Evolutionary conservation across 1,140 invertebrate species (phyloP).

Genomic region (Brachionus manjavacas): DNA sequence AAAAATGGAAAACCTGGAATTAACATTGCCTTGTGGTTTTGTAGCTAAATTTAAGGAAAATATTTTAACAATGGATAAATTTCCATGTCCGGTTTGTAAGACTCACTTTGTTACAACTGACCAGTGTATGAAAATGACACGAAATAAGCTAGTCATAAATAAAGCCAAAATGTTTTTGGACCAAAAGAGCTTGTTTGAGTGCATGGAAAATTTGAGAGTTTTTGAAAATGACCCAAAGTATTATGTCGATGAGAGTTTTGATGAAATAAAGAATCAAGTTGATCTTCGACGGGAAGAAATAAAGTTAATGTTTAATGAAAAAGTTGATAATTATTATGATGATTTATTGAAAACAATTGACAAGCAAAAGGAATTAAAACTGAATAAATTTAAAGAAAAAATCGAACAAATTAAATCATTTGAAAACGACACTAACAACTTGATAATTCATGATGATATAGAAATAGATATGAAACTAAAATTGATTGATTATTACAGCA

Average conservation of each 20-base stretch:
- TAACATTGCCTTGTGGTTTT: background rate
- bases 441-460: background rate
- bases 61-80: background rate
- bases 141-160: background rate
- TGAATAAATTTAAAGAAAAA: background rate
- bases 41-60: background rate
- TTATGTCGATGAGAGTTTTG: background rate
- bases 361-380: background rate
- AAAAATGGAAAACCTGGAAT: background rate
- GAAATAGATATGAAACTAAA: background rate
- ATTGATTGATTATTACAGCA: background rate
- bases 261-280: background rate
- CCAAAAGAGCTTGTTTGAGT: background rate
- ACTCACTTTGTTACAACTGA: background rate
- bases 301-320: background rate
- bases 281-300: background rate
- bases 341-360: background rate
- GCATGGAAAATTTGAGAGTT: background rate
- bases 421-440: background rate
- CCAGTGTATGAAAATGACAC: background rate
- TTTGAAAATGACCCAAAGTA: background rate
- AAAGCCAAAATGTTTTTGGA: background rate
- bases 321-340: background rate
- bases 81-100: background rate
- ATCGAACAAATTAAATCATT: background rate